Conservation (phyloP, 2,797 vertebrate species). For the Benthosema pterotum region DNA sequence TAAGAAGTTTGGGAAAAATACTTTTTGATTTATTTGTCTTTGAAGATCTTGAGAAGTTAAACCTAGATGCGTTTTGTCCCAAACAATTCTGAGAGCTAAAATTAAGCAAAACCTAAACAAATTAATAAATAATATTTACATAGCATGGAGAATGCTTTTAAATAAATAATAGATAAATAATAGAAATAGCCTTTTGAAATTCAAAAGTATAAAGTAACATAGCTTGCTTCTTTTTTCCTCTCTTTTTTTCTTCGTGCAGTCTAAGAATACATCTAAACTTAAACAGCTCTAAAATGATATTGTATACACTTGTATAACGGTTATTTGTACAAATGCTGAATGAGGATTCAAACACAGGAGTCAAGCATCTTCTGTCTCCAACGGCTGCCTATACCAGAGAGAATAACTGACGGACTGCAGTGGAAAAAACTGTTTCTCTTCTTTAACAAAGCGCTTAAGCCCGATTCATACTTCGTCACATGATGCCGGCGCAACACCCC, state of each 20-base stretch:
- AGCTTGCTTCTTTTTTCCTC: conserved; percentile 67
- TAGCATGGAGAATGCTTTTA: conserved; percentile 9
- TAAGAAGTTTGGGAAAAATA: conserved; percentile 79
- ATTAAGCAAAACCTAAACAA: conserved; percentile 29
- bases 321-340: conserved; percentile 83
- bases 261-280: conserved; percentile 82
- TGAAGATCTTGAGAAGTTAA: conserved; percentile 70
- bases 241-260: conserved; percentile 74
- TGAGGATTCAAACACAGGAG: conserved; percentile 71
- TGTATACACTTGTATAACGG: conserved; percentile 76
- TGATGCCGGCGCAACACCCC: too few relatives aligned
- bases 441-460: too few relatives aligned
- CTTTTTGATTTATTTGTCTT: conserved; percentile 78
- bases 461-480: too few relatives aligned
- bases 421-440: conserved; percentile 63
- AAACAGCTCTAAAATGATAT: conserved; percentile 80
- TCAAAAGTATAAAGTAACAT: conserved; percentile 61
- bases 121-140: conserved; percentile 47
- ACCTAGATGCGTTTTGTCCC: conserved; percentile 72
- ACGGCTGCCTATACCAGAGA: conserved; percentile 70
- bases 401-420: conserved; percentile 73
- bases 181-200: conserved; percentile 45
- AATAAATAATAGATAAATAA: conserved; percentile 51
- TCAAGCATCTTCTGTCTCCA: conserved; percentile 59
- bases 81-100: conserved; percentile 63